Conservation (phyloP, 2,888 invertebrate genomes). For the Opisthograptis luteolata region DNA sequence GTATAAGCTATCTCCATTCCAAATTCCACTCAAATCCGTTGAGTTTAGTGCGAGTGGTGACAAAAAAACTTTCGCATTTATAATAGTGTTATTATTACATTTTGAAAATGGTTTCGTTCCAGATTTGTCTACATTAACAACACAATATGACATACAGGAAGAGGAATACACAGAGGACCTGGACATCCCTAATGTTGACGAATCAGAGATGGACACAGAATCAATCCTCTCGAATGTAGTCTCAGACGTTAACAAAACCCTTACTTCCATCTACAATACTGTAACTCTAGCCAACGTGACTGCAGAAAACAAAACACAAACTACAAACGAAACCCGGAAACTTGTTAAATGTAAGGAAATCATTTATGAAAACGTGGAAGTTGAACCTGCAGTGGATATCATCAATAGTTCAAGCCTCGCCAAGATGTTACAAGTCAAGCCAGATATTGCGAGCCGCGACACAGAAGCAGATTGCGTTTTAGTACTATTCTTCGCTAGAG, state of each 20-base stretch:
- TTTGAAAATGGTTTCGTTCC: background rate
- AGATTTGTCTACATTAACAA: conserved; percentile 52
- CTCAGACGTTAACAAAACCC: conserved; percentile 75
- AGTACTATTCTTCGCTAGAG: conserved; percentile 94
- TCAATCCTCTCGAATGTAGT: conserved; percentile 75
- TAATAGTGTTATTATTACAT: background rate
- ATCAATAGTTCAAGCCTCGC: conserved; percentile 89
- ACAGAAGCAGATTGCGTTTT: conserved; percentile 88
- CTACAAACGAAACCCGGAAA: conserved; percentile 71
- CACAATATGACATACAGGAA: conserved; percentile 70
- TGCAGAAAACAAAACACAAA: conserved; percentile 64
- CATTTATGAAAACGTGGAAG: conserved; percentile 63
- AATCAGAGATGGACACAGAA: conserved; percentile 57
- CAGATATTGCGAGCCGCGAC: conserved; percentile 87
- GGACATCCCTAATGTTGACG: conserved; percentile 73
- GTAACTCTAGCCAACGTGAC: conserved; percentile 74
- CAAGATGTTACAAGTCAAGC: conserved; percentile 86
- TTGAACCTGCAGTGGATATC: conserved; percentile 83
- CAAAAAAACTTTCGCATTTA: too few relatives aligned
- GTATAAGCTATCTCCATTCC: too few relatives aligned
- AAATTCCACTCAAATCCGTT: too few relatives aligned
- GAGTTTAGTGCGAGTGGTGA: too few relatives aligned
- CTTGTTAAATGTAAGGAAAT: conserved; percentile 74
- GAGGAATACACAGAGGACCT: conserved; percentile 52
- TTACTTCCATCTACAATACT: conserved; percentile 73